A percentile compares a stretch with the other conserved stretches of the same genome.
phyloP scores from a whole-genome alignment of 2,797 vertebrate genomes.

The Nannoperca obscura region DNA sequence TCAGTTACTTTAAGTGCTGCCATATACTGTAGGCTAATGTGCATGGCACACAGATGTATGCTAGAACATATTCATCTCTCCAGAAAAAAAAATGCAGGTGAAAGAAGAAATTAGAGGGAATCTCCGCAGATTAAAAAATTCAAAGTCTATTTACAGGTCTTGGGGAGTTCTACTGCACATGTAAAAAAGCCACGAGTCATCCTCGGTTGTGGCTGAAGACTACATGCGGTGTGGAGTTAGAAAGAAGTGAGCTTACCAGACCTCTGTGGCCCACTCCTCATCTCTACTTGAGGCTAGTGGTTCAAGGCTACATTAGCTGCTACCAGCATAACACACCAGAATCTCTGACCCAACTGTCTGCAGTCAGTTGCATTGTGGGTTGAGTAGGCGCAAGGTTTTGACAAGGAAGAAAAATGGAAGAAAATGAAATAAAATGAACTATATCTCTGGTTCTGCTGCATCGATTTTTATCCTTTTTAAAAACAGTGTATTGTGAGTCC shows the following conservation, averaged over 20 bases:
- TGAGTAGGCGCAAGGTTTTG: conserved; percentile 6
- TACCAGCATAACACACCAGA: neutral
- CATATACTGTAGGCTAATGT: neutral
- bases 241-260: neutral
- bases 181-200: neutral
- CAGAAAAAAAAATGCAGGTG: neutral
- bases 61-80: neutral
- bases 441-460: neutral
- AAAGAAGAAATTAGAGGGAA: neutral
- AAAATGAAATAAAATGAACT: neutral
- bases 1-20: conserved; percentile 1
- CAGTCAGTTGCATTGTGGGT: neutral
- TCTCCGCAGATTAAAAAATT: neutral
- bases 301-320: neutral
- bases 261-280: no score
- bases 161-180: neutral
- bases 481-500: neutral
- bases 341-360: neutral
- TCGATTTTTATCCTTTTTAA: neutral
- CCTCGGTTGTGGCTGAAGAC: neutral
- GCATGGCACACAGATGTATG: neutral
- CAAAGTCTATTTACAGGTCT: conserved; percentile 6
- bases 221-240: neutral
- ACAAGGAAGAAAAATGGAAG: neutral
- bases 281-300: neutral